A percentile compares a stretch with the other conserved stretches of the same genome.
Evolutionary conservation across 2,113 vertebrate species (phyloP).

Genomic region (Seriola dumerili): DNA sequence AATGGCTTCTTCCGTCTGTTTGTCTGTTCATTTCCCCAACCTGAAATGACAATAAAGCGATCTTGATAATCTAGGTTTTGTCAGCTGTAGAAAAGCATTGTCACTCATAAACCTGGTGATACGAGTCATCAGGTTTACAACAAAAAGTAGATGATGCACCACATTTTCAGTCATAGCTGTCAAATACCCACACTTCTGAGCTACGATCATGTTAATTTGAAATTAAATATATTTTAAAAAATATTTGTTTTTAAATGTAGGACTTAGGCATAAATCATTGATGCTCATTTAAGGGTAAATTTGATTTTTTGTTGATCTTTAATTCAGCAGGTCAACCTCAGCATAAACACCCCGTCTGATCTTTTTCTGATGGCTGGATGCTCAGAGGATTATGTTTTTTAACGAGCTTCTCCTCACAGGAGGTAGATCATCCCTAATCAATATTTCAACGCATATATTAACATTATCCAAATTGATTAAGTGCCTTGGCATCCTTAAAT

Average conservation of each 20-base stretch:
- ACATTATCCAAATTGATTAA: constrained; percentile 83
- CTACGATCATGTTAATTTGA: not conserved
- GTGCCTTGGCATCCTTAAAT: constrained; percentile 65
- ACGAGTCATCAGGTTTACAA: not conserved
- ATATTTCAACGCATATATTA: constrained; percentile 87
- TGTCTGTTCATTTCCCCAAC: not conserved
- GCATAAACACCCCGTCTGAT: constrained; percentile 79
- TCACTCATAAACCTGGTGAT: not conserved
- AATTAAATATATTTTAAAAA: constrained; percentile 41
- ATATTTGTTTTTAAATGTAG: constrained; percentile 48
- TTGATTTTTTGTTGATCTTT: constrained; percentile 84
- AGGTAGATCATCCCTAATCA: constrained; percentile 81
- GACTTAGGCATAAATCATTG: constrained; percentile 70
- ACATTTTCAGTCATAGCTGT: not conserved
- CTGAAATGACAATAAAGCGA: not conserved
- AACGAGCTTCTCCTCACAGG: constrained; percentile 77
- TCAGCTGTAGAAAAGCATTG: not conserved
- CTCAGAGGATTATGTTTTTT: constrained; percentile 80
- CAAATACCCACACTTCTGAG: not conserved
- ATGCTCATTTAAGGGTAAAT: constrained; percentile 78
- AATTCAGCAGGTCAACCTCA: constrained; percentile 83
- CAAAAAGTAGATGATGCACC: not conserved
- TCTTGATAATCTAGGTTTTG: not conserved
- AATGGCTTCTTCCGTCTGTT: not conserved
- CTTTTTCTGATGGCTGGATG: constrained; percentile 77